phyloP scores from a whole-genome alignment of 2,888 invertebrate species.

The Dynastes hyllus region DNA sequence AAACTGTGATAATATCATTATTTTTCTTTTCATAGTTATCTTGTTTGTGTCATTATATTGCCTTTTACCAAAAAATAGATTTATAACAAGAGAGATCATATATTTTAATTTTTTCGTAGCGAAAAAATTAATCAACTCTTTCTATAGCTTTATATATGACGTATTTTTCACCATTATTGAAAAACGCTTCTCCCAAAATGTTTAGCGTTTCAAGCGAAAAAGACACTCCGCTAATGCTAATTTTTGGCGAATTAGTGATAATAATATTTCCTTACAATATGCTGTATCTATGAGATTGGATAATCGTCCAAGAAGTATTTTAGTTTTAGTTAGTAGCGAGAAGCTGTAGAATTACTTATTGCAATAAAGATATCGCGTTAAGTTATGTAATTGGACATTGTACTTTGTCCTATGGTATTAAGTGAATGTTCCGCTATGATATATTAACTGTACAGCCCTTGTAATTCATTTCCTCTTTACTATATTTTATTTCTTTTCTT shows the following conservation, averaged over 20 bases:
- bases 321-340: slow-evolving; percentile 16
- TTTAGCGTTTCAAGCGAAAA: background rate
- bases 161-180: background rate
- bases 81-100: background rate
- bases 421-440: slow-evolving; percentile 1
- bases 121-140: too few species aligned
- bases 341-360: slow-evolving; percentile 12
- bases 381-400: too few species aligned
- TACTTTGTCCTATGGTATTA: background rate
- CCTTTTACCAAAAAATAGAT: background rate
- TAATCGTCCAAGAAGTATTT: slow-evolving; percentile 33
- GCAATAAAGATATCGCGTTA: slow-evolving; percentile 18
- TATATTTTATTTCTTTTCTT: background rate
- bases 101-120: too few species aligned
- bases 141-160: background rate
- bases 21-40: slow-evolving; percentile 7
- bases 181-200: background rate
- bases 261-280: slow-evolving; percentile 7
- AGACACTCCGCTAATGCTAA: slow-evolving; percentile 12
- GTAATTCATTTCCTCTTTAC: background rate
- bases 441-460: background rate
- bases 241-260: background rate
- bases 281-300: slow-evolving; percentile 48
- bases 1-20: slow-evolving; percentile 44
- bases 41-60: slow-evolving; percentile 1